These are phyloP conservation scores for Isurus oxyrinchus DNA, from an alignment of 2,113 vertebrate genomes.

Conservation along the genomic window DNA sequence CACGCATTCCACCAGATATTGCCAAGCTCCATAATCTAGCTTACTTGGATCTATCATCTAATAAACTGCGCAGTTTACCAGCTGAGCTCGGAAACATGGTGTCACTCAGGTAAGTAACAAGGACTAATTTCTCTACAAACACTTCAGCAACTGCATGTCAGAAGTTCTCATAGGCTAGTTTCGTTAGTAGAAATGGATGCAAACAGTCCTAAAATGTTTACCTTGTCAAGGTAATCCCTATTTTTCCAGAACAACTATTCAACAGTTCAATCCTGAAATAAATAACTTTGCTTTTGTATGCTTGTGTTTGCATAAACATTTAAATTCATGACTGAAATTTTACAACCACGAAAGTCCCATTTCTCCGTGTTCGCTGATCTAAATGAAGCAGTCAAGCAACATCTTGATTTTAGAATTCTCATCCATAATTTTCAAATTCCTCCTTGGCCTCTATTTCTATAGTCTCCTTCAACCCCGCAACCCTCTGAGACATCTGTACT, in stretches of 20 bases:
- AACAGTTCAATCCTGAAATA: background rate
- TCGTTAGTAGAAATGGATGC: background rate
- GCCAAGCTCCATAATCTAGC: constrained; percentile 94
- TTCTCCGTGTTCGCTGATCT: too few relatives aligned
- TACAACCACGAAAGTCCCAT: background rate
- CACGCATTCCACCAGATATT: constrained; percentile 95
- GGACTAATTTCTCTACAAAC: background rate
- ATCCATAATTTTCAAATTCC: too few relatives aligned
- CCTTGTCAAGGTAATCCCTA: background rate
- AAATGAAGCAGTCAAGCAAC: too few relatives aligned
- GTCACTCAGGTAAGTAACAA: constrained; percentile 83
- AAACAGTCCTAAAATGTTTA: background rate
- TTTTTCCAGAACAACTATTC: background rate
- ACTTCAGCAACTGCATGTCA: background rate
- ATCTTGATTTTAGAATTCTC: too few relatives aligned
- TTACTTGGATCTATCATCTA: constrained; percentile 98
- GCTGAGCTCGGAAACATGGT: constrained; percentile 99
- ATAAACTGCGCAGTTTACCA: constrained; percentile 98
- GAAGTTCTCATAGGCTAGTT: background rate
- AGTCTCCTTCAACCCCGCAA: too few relatives aligned
- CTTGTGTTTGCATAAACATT: background rate
- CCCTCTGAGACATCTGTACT: too few relatives aligned
- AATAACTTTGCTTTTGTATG: background rate
- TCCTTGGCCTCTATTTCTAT: too few relatives aligned
- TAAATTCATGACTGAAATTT: background rate